Evolutionary conservation across 2,113 vertebrate genomes (phyloP).

Genomic region (Podarcis raffonei): DNA sequence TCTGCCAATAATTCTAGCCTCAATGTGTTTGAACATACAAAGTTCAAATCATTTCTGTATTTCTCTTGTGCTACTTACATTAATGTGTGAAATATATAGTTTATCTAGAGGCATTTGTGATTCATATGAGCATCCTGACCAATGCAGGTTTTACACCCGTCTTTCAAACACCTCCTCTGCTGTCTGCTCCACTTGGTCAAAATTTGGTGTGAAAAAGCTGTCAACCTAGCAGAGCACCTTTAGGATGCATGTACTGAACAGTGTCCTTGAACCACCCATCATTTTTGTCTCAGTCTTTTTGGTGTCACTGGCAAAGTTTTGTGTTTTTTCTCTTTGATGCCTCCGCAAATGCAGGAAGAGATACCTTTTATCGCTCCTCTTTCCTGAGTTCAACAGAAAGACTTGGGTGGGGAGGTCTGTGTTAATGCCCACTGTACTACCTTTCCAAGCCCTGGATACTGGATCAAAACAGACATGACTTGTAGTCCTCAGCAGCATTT

Average conservation of each 20-base stretch:
- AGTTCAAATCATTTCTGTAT: background rate
- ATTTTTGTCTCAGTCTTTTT: background rate
- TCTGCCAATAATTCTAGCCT: background rate
- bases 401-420: background rate
- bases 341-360: background rate
- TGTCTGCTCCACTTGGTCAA: background rate
- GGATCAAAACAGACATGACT: background rate
- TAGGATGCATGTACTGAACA: background rate
- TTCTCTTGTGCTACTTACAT: background rate
- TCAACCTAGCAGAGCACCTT: background rate
- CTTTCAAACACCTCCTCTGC: background rate
- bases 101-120: background rate
- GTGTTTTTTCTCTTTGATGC: background rate
- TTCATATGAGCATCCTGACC: background rate
- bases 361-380: background rate
- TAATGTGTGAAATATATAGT: background rate
- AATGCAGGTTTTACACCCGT: background rate
- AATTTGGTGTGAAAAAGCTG: background rate
- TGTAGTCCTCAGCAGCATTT: background rate
- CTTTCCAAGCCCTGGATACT: background rate
- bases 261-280: background rate
- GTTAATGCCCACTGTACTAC: background rate
- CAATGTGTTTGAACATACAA: background rate
- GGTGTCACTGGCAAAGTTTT: background rate
- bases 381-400: background rate